Evolutionary conservation across 1,140 invertebrate genomes (phyloP).

Genomic region (Drosophila mojavensis): DNA sequence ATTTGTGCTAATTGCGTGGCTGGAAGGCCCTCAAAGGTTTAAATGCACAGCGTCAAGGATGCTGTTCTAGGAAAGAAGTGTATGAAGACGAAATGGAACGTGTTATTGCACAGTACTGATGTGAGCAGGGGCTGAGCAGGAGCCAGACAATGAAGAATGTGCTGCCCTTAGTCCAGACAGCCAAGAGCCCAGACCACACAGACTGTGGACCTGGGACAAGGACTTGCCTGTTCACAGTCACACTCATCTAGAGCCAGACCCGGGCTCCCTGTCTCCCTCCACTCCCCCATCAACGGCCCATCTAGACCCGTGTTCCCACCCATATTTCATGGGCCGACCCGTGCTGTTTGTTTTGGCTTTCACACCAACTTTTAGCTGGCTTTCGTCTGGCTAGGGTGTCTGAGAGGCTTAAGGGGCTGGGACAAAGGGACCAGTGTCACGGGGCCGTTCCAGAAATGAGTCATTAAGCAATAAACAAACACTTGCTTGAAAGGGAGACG

Average conservation of each 20-base stretch:
- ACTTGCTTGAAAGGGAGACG: constrained; percentile 30
- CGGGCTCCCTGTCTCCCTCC: background rate
- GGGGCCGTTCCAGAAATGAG: constrained; percentile 71
- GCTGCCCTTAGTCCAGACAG: constrained; percentile 11
- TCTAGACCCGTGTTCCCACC: constrained; percentile 22
- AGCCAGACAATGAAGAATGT: constrained; percentile 36
- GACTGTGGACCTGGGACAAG: background rate
- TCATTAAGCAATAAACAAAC: constrained; percentile 79
- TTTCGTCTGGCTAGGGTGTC: constrained; percentile 8
- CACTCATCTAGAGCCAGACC: background rate
- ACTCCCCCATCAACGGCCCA: background rate
- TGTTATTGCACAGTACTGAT: constrained; percentile 17
- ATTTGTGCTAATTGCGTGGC: constrained; percentile 64
- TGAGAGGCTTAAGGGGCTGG: constrained; percentile 21
- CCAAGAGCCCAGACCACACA: background rate
- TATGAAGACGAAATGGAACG: constrained; percentile 30
- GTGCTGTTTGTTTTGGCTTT: constrained; percentile 73
- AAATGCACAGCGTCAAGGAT: constrained; percentile 3
- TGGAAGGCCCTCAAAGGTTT: constrained; percentile 31
- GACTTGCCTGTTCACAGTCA: too few relatives aligned
- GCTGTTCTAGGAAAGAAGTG: background rate
- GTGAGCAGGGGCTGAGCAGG: constrained; percentile 4
- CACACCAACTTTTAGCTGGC: constrained; percentile 62
- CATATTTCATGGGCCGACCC: constrained; percentile 54
- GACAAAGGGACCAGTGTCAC: constrained; percentile 60